Evolutionary conservation across 2,113 vertebrate species (phyloP).

Genomic region (Carollia perspicillata): DNA sequence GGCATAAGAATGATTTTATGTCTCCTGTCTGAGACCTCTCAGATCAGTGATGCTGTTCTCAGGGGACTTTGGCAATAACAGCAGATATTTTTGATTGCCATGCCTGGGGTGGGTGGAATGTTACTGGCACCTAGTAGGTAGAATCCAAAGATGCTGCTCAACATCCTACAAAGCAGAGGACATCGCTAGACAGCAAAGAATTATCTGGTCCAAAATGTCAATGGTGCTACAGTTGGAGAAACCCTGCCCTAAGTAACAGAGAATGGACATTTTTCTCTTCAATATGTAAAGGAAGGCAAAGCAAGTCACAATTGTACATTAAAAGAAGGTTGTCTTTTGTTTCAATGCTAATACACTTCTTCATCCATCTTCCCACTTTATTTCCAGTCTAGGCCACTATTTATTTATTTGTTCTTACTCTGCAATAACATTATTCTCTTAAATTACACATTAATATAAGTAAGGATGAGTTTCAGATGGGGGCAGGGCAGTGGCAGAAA

Average conservation of each 20-base stretch:
- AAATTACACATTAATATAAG: not conserved
- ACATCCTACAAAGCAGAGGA: not conserved
- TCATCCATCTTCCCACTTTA: not conserved
- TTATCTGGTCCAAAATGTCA: not conserved
- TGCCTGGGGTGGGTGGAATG: not conserved
- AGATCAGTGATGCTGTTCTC: not conserved
- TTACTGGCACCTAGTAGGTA: not conserved
- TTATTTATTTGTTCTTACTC: not conserved
- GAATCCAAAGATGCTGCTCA: not conserved
- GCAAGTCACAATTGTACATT: not conserved
- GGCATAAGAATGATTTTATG: not conserved
- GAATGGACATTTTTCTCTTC: not conserved
- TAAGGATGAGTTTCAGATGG: not conserved
- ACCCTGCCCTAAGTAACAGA: not conserved
- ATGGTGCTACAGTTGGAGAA: not conserved
- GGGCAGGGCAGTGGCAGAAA: not conserved
- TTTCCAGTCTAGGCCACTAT: not conserved
- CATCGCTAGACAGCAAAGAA: not conserved
- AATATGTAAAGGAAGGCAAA: not conserved
- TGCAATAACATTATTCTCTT: not conserved
- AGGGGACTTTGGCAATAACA: not conserved
- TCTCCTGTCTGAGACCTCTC: not conserved
- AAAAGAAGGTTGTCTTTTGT: not conserved
- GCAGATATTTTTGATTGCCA: not conserved
- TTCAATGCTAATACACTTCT: not conserved